A percentile compares a stretch with the other conserved stretches of the same genome.
These are phyloP conservation scores for Oreocharis arfaki DNA, from an alignment of 2,113 vertebrate species.

Conservation along the genomic window DNA sequence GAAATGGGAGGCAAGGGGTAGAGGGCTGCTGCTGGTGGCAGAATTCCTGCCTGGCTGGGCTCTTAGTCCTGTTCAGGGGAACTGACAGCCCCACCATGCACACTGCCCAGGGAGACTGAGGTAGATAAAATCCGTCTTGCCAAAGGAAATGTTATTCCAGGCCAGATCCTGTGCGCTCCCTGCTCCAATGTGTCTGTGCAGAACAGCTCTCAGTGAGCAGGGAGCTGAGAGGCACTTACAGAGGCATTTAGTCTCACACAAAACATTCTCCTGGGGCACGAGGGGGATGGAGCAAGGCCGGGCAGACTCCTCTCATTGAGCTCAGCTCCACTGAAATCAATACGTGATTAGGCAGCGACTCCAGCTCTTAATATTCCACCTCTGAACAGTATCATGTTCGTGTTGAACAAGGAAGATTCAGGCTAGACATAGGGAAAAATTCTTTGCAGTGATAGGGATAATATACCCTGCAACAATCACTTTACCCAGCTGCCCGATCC, in stretches of 20 bases:
- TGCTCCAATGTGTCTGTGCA: not conserved
- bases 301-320: not conserved
- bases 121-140: not conserved
- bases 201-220: not conserved
- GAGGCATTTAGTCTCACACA: slow-evolving; percentile 6
- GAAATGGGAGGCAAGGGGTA: not conserved
- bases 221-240: slow-evolving; percentile 7
- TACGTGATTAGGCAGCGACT: not conserved
- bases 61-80: not conserved
- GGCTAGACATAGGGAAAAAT: not conserved
- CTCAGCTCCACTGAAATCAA: not conserved
- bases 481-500: not conserved
- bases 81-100: not conserved
- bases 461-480: not conserved
- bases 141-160: not conserved
- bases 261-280: not conserved
- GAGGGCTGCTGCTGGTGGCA: not conserved
- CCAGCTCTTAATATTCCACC: not conserved
- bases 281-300: not conserved
- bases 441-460: not conserved
- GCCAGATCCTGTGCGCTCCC: not conserved
- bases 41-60: not conserved
- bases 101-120: not conserved
- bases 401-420: not conserved
- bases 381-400: not conserved